These are phyloP conservation scores for Agrenia bidenticulata DNA, from an alignment of 2,888 invertebrate species.

Conservation along the genomic window DNA sequence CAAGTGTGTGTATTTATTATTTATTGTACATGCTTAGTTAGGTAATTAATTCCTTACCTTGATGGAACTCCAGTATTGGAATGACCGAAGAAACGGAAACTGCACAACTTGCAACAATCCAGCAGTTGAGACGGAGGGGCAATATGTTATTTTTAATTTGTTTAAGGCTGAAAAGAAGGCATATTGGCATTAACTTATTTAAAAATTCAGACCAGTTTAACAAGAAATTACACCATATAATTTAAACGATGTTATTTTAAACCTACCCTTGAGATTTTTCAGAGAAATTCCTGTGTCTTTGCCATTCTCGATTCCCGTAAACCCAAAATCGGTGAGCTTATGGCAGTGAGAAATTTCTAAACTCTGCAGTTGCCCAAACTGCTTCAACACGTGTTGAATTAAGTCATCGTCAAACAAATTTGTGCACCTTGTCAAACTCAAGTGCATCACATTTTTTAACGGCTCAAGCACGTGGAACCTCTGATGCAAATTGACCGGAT, in stretches of 20 bases:
- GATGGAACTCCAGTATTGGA: conserved; percentile 27
- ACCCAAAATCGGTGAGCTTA: conserved; percentile 25
- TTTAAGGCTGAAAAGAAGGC: conserved; percentile 25
- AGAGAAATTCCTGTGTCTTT: conserved; percentile 29
- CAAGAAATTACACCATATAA: background rate
- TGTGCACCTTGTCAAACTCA: conserved; percentile 33
- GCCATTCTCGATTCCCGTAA: conserved; percentile 33
- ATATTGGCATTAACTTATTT: background rate
- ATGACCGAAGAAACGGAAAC: conserved; percentile 17
- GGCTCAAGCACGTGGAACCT: conserved; percentile 19
- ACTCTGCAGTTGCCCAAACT: conserved; percentile 19
- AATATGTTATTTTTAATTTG: conserved; percentile 29
- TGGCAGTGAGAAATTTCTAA: conserved; percentile 35
- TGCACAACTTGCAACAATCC: conserved; percentile 17
- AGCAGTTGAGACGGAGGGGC: conserved; percentile 25
- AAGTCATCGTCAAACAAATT: conserved; percentile 32
- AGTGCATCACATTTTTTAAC: conserved; percentile 27
- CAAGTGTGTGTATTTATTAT: background rate
- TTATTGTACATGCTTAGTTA: background rate
- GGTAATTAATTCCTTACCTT: conserved; percentile 14
- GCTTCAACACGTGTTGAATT: conserved; percentile 29
- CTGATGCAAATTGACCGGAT: too few species aligned
- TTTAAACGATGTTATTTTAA: too few species aligned
- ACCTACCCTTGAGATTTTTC: conserved; percentile 30
- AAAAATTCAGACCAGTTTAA: background rate